Evolutionary conservation across 2,113 vertebrate genomes (phyloP).

Genomic region (Indri indri): DNA sequence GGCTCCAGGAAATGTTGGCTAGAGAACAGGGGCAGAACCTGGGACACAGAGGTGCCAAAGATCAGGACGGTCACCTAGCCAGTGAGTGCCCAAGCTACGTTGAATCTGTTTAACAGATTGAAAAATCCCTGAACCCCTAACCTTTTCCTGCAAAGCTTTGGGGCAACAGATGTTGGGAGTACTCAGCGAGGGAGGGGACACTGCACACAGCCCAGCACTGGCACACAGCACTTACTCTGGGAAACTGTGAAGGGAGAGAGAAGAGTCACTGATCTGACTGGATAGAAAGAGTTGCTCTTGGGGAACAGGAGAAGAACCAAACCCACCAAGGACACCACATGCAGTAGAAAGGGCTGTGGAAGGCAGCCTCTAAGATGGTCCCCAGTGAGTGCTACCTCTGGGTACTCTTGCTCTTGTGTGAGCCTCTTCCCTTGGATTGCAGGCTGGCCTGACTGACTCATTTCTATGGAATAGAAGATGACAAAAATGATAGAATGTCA

Average conservation of each 20-base stretch:
- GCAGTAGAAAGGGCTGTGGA: not conserved
- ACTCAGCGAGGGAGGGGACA: not conserved
- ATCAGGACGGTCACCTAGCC: not conserved
- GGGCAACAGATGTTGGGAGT: not conserved
- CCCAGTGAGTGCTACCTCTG: not conserved
- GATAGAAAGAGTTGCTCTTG: not conserved
- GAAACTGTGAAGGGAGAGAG: not conserved
- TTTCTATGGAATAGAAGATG: not conserved
- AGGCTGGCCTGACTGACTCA: not conserved
- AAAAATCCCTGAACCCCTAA: not conserved
- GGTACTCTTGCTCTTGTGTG: accelerated
- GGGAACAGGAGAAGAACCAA: not conserved
- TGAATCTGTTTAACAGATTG: not conserved
- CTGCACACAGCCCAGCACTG: not conserved
- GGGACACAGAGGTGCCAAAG: accelerated
- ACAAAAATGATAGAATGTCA: not conserved
- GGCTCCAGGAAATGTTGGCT: not conserved
- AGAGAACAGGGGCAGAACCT: not conserved
- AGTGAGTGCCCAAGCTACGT: not conserved
- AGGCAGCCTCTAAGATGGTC: not conserved
- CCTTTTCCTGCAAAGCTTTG: no score
- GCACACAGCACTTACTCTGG: not conserved
- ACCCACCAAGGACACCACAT: not conserved
- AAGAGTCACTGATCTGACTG: not conserved
- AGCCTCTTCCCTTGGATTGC: not conserved